These are phyloP conservation scores for Tachysurus vachellii DNA, from an alignment of 2,113 vertebrate species.

Conservation along the genomic window DNA sequence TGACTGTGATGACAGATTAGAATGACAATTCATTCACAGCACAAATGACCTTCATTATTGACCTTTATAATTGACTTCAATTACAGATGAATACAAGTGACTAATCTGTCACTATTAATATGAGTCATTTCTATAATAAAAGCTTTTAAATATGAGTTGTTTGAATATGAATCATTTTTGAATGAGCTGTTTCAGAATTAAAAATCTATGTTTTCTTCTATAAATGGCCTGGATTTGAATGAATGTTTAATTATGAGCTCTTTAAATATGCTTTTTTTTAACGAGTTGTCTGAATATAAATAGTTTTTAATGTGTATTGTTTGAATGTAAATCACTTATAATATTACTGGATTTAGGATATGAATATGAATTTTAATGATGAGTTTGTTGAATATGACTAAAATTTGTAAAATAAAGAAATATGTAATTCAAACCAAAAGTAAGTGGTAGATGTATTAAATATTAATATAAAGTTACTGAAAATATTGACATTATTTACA, in stretches of 20 bases:
- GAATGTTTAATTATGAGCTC: neutral
- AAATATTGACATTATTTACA: neutral
- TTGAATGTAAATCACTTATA: neutral
- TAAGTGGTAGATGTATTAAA: neutral
- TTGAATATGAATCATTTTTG: neutral
- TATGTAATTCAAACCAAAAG: neutral
- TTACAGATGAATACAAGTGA: neutral
- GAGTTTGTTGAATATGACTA: neutral
- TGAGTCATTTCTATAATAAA: slow-evolving; percentile 6
- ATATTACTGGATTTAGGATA: neutral
- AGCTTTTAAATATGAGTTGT: neutral
- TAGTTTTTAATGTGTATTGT: neutral
- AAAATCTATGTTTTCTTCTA: neutral
- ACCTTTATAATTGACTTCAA: slow-evolving; percentile 12
- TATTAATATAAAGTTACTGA: neutral
- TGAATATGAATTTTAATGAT: neutral
- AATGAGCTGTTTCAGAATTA: neutral
- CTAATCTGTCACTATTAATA: slow-evolving; percentile 23
- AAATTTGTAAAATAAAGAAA: neutral
- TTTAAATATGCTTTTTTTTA: neutral
- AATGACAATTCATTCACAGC: neutral
- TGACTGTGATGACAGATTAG: neutral
- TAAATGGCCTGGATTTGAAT: neutral
- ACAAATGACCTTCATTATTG: neutral
- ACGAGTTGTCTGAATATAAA: neutral